A percentile compares a stretch with the other conserved stretches of the same genome.
phyloP scores from a whole-genome alignment of 2,113 vertebrate species.

The Nannobrachium achirus region DNA sequence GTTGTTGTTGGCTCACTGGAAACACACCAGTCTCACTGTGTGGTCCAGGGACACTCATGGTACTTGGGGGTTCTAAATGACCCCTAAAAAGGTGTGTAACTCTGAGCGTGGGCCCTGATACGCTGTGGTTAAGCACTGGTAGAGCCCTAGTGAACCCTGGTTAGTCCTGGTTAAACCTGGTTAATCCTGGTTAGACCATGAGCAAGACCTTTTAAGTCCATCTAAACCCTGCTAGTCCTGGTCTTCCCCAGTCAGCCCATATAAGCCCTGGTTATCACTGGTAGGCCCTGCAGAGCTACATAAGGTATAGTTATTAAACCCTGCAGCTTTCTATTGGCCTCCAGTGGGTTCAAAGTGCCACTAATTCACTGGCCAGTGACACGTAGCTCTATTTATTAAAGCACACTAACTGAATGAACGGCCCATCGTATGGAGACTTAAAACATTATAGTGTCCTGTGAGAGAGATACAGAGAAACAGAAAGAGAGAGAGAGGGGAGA shows the following conservation, averaged over 20 bases:
- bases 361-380: conserved; percentile 80
- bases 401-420: conserved; percentile 83
- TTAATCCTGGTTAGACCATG: neutral
- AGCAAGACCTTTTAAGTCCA: too few relatives aligned
- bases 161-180: conserved; percentile 46
- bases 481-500: conserved; percentile 40
- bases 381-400: conserved; percentile 83
- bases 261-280: too few relatives aligned
- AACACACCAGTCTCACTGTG: too few relatives aligned
- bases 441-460: conserved; percentile 80
- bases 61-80: too few relatives aligned
- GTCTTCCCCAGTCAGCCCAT: too few relatives aligned
- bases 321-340: conserved; percentile 65
- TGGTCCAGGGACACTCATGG: too few relatives aligned
- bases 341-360: conserved; percentile 77
- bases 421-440: conserved; percentile 81
- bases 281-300: too few relatives aligned
- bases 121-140: too few relatives aligned
- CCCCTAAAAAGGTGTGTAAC: too few relatives aligned
- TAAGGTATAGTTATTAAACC: conserved; percentile 44
- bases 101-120: too few relatives aligned
- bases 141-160: conserved; percentile 32
- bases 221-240: too few relatives aligned
- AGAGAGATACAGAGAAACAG: conserved; percentile 71
- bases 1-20: too few relatives aligned